phyloP scores from a whole-genome alignment of 2,888 invertebrate species.

The Esperia sulphurella region DNA sequence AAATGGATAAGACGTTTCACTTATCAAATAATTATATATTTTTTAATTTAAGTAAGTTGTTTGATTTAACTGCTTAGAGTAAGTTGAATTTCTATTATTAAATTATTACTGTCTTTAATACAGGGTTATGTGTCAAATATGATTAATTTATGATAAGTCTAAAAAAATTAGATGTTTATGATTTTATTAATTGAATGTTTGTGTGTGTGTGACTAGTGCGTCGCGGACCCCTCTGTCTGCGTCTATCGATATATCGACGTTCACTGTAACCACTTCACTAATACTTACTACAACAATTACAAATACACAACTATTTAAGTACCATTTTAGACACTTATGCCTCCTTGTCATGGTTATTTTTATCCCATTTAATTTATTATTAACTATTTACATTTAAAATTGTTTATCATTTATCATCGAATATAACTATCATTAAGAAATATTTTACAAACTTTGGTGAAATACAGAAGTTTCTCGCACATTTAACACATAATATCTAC shows the following conservation, averaged over 20 bases:
- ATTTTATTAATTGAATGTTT: neutral
- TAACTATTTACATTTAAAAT: conserved; percentile 77
- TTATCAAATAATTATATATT: conserved; percentile 22
- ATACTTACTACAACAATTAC: conserved; percentile 76
- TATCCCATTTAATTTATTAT: conserved; percentile 57
- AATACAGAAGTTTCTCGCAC: conserved; percentile 70
- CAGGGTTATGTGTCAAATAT: too few relatives aligned
- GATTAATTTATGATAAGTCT: neutral
- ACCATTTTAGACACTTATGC: conserved; percentile 74
- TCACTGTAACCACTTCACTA: conserved; percentile 66
- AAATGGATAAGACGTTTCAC: too few relatives aligned
- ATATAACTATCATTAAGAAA: conserved; percentile 74
- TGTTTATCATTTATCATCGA: conserved; percentile 70
- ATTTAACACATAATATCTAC: conserved; percentile 40
- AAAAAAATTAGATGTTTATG: neutral
- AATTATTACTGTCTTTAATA: too few relatives aligned
- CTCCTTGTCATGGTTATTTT: conserved; percentile 65
- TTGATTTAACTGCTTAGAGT: too few relatives aligned
- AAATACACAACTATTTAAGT: conserved; percentile 76
- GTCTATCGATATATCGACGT: conserved; percentile 32
- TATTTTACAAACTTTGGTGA: conserved; percentile 80
- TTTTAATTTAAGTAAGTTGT: too few relatives aligned
- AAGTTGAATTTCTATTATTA: too few relatives aligned
- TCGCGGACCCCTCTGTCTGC: conserved; percentile 52
- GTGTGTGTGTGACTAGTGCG: conserved; percentile 61